Evolutionary conservation across 2,113 vertebrate genomes (phyloP), one percentile per base, ranked within the genome.

Genomic region (Clarias macrocephalus): DNA sequence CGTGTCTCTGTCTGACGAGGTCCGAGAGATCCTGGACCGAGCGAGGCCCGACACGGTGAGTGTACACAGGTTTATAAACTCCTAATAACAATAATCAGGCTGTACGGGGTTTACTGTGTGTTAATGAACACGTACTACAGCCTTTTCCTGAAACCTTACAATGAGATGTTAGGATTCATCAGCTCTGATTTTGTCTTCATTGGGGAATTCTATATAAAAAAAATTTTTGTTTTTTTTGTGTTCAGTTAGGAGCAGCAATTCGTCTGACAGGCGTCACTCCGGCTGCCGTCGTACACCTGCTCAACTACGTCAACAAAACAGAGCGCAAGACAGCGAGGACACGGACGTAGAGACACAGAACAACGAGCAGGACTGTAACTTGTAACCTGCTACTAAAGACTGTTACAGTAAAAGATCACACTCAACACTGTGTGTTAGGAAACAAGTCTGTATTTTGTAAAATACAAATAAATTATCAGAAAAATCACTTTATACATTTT

Each of bases 191-290:
- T 7, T 15, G 19, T 75, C 33, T 33, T 33, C 5, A 6, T 70
- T 6, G 30, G 66, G 33, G 7, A 37, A 72, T 72, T 19, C 30
- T 37, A 6, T 37, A 72, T 72, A 48, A 48, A 7, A 37, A 10
- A 21, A 42, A 12, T 18, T 21, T 12, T 82, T 62, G 16, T 12
- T 82, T 56, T 19, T 54, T 60, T 48, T 72, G 91, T 62, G 86
- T 0, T 15, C 91, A 99, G 98, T 95, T 99, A 2, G 96, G 97
- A 0, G 97, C 97, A 6, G 96, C 97, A 54, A 95, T 95, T 75
- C 96, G 97, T 62, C 94, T 98, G 88, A 96, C 97, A 90, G 98
- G 98, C 18, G 92, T 99, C 59, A 99, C 97, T 33, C 97, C 98
- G 0, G 96, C 97, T 83, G 97, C 97, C n/a, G 85, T 98, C 0